A percentile compares a stretch with the other conserved stretches of the same genome.
phyloP scores from a whole-genome alignment of 2,888 invertebrate species.

The Drosophila anomalipes region DNA sequence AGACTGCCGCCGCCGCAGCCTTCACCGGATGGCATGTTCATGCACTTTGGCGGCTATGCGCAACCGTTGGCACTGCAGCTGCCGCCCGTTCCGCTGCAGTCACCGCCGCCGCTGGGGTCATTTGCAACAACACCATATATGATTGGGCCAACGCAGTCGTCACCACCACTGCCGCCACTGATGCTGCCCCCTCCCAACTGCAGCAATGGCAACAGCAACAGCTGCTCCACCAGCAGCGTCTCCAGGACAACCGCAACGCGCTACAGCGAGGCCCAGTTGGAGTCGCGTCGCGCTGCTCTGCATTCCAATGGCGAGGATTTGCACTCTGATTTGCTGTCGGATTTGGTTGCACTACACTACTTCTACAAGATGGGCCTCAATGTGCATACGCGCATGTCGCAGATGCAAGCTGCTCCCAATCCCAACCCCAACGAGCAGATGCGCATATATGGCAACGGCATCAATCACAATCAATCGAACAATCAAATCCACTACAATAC shows the following conservation, averaged over 20 bases:
- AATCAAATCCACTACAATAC: conserved; percentile 25
- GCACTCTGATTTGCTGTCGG: conserved; percentile 85
- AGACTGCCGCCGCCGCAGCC: conserved; percentile 12
- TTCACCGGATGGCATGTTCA: conserved; percentile 72
- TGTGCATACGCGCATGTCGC: conserved; percentile 42
- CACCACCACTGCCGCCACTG: conserved; percentile 9
- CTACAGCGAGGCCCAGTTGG: conserved; percentile 16
- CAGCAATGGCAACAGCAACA: conserved; percentile 10
- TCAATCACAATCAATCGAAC: conserved; percentile 6
- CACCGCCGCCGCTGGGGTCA: conserved; percentile 16
- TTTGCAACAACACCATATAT: conserved; percentile 27
- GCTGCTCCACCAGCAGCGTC: conserved; percentile 1
- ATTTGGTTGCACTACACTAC: conserved; percentile 88
- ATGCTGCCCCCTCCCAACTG: conserved; percentile 1
- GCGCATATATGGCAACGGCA: background rate
- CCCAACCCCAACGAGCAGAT: conserved; percentile 17
- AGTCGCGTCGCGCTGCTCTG: conserved; percentile 73
- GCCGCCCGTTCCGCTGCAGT: conserved; percentile 8
- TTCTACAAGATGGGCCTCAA: conserved; percentile 90
- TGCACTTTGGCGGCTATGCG: conserved; percentile 45
- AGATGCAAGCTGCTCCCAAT: background rate
- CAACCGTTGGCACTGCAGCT: conserved; percentile 25
- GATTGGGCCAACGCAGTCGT: conserved; percentile 27
- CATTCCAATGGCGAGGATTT: conserved; percentile 78
- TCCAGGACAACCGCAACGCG: background rate